Conservation (phyloP, 2,888 invertebrate species). For the Pseudococcus longispinus region DNA sequence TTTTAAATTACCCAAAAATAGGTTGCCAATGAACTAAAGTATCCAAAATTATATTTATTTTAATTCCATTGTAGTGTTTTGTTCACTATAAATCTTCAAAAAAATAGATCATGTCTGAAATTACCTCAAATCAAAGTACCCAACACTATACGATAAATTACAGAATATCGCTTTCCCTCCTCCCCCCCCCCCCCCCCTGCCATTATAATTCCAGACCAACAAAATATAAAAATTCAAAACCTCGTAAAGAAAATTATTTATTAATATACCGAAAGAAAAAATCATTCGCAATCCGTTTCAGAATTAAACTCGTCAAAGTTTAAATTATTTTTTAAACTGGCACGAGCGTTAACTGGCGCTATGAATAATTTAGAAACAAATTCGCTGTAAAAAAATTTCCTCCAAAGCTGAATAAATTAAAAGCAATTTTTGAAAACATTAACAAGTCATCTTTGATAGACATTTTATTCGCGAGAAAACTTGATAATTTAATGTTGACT, state of each 20-base stretch:
- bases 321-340: neutral
- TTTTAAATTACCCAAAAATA: too few species aligned
- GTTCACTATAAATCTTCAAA: too few species aligned
- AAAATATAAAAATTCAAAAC: neutral
- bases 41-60: too few species aligned
- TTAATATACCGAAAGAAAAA: neutral
- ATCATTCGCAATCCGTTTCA: neutral
- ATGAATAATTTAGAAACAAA: constrained; percentile 36
- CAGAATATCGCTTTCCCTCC: too few species aligned
- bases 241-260: neutral
- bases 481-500: constrained; percentile 30
- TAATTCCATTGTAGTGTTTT: too few species aligned
- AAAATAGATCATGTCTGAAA: too few species aligned
- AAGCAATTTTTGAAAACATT: constrained; percentile 9
- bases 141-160: too few species aligned
- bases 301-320: constrained; percentile 36
- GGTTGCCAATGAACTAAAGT: too few species aligned
- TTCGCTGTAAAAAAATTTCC: neutral
- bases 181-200: too few species aligned
- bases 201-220: neutral
- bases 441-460: constrained; percentile 6
- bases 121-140: too few species aligned
- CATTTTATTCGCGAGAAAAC: constrained; percentile 9
- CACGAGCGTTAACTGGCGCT: neutral
- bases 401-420: neutral